Base-by-base conservation (phyloP, 2,888 invertebrate genomes). In the Drosophila incognita region DNA sequence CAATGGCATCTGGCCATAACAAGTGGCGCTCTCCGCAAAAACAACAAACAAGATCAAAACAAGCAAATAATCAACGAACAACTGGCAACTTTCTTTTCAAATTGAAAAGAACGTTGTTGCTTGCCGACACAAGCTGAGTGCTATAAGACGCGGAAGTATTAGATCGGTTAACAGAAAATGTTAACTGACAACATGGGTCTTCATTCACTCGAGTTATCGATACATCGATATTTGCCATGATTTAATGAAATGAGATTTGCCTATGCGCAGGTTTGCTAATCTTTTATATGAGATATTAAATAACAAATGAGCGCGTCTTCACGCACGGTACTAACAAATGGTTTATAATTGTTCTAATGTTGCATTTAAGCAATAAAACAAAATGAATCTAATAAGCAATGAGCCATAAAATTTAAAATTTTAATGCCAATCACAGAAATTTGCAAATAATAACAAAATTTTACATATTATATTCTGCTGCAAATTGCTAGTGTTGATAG, bases 1-100 rank as follows among this genome's bases (percentile, higher is more conserved):
- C 13, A 62, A 42, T 59, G 58, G 53, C 58, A 65, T 38, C 48
- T 33, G 31, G 52, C 31, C n/a, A 36, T 29, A 83, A 70, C 89
- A 87, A 87, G 89, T 89, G 84, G 82, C 76, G 81, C 78, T 88
- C 74, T 57, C 58, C 73, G 24, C 40, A 36, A 61, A 38, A 63
- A 69, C 42, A 67, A 62, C 24, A 59, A 35, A 54, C 36, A 40
- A 67, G 59, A 68, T 65, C 40, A 38, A 64, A 80, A 66, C 54
- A 52, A 54, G 27, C 61, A 65, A 65, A 59, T 54, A 11, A 18
- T 24, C 2, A 11, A 69, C 52, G 40, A 57, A 24, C 67, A 69
- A 61, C 57, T 59, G 38, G 2, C 31, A 29, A 62, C 48, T 74
- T 70, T 62, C 66, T 65, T 74, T 63, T 67, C 15, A 69, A 77